phyloP scores from a whole-genome alignment of 2,888 invertebrate species.

The Tortricodes alternella region DNA sequence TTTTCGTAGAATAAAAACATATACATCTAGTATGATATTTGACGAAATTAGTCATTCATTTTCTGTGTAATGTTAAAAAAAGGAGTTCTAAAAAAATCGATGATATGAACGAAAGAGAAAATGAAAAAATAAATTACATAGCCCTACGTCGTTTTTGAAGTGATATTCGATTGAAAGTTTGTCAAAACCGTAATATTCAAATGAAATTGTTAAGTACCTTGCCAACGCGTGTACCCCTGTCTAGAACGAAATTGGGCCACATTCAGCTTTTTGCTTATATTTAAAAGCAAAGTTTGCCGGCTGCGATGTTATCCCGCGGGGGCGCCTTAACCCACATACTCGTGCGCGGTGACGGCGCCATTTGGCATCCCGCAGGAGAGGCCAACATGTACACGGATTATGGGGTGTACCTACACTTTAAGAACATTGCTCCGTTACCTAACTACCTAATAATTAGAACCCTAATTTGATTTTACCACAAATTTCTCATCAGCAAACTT shows the following conservation, averaged over 20 bases:
- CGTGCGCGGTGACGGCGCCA: neutral
- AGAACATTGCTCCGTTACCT: neutral
- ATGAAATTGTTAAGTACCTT: conserved; percentile 21
- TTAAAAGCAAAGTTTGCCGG: conserved; percentile 3
- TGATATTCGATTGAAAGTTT: too few relatives aligned
- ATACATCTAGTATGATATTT: too few relatives aligned
- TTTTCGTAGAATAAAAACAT: too few relatives aligned
- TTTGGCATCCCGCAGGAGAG: neutral
- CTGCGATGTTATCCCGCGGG: neutral
- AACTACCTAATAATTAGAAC: neutral
- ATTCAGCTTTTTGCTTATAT: conserved; percentile 10
- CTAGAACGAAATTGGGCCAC: neutral
- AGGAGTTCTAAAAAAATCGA: too few relatives aligned
- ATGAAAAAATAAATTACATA: too few relatives aligned
- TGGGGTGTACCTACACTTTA: too few relatives aligned
- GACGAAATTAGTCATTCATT: too few relatives aligned
- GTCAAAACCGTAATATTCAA: conserved; percentile 27
- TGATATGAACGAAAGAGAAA: too few relatives aligned
- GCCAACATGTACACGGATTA: neutral
- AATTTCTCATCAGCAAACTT: conserved; percentile 1
- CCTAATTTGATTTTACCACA: neutral
- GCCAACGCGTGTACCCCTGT: neutral
- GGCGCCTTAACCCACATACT: conserved; percentile 3
- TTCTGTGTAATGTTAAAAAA: too few relatives aligned
- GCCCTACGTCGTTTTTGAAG: too few relatives aligned